These are phyloP conservation scores for Gryllus bimaculatus DNA, from an alignment of 1,140 invertebrate genomes.

Conservation along the genomic window DNA sequence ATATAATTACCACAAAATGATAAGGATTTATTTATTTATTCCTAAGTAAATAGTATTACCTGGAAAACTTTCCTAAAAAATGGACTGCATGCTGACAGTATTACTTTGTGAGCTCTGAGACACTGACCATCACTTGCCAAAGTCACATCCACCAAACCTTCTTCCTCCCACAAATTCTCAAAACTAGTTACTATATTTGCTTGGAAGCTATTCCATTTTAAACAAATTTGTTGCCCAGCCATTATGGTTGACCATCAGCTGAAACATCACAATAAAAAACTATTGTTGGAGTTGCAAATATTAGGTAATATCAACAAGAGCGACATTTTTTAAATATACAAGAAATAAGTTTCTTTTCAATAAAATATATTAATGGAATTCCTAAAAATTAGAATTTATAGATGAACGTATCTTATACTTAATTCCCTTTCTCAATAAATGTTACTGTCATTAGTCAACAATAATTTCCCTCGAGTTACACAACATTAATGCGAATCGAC, in stretches of 20 bases:
- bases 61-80: conserved; percentile 59
- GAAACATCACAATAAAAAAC: neutral
- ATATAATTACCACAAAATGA: neutral
- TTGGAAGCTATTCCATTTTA: conserved; percentile 58
- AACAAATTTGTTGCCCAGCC: conserved; percentile 47
- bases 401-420: too few relatives aligned
- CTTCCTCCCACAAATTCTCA: conserved; percentile 52
- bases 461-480: neutral
- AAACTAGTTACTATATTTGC: conserved; percentile 51
- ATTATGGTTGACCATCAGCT: conserved; percentile 27
- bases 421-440: too few relatives aligned
- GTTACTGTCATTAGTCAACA: too few relatives aligned
- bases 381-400: too few relatives aligned
- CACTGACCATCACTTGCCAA: conserved; percentile 56
- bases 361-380: too few relatives aligned
- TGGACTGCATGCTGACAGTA: conserved; percentile 60
- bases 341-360: too few relatives aligned
- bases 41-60: conserved; percentile 32
- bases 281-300: too few relatives aligned
- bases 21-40: neutral
- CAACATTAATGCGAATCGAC: neutral
- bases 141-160: conserved; percentile 59
- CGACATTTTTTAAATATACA: too few relatives aligned
- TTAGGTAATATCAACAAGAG: too few relatives aligned
- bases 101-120: conserved; percentile 60